These are phyloP conservation scores for Anarrhichthys ocellatus DNA, from an alignment of 2,113 vertebrate genomes.

Conservation along the genomic window DNA sequence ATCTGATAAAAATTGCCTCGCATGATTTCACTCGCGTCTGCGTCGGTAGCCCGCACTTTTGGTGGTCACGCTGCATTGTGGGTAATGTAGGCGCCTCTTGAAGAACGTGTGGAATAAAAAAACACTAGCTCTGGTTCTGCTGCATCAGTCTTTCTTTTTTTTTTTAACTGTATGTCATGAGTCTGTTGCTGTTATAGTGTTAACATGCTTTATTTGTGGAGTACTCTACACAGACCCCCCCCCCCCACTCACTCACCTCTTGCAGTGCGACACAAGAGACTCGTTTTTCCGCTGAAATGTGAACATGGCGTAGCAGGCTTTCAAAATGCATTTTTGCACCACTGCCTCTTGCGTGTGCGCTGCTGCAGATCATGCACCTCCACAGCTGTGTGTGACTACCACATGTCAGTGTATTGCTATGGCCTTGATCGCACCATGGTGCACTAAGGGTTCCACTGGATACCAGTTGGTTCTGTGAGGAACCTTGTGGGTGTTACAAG, in stretches of 20 bases:
- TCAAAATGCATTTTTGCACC: neutral
- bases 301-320: neutral
- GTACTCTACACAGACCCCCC: neutral
- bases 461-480: constrained; percentile 11
- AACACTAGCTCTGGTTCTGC: neutral
- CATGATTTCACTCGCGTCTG: neutral
- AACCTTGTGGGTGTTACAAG: constrained; percentile 17
- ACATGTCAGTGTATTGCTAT: neutral
- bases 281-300: constrained; percentile 12
- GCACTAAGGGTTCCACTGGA: neutral
- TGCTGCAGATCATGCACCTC: neutral
- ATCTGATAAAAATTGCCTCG: neutral
- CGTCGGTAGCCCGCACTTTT: neutral
- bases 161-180: neutral
- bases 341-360: constrained; percentile 12
- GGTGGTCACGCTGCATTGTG: neutral
- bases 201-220: neutral
- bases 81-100: neutral
- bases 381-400: neutral
- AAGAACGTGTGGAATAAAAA: neutral
- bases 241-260: neutral
- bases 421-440: neutral
- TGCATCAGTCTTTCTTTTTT: neutral
- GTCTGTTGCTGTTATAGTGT: neutral
- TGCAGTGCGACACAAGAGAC: neutral